phyloP scores from a whole-genome alignment of 1,140 invertebrate genomes.

The Hyles vespertilio region DNA sequence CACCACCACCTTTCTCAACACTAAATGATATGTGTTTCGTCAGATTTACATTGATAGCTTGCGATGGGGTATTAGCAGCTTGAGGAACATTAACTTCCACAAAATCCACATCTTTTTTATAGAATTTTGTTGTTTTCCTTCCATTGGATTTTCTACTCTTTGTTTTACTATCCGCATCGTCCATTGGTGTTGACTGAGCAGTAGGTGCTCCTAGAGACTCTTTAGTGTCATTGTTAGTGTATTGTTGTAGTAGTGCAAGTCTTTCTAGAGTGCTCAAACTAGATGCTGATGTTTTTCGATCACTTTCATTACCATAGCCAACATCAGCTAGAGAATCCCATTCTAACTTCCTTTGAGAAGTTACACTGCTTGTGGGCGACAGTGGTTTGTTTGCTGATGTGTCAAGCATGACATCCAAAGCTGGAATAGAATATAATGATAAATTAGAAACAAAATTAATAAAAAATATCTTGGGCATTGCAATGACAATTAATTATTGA shows the following conservation, averaged over 20 bases:
- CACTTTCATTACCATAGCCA: constrained; percentile 79
- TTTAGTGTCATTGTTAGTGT: constrained; percentile 58
- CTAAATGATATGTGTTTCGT: constrained; percentile 69
- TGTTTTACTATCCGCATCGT: constrained; percentile 37
- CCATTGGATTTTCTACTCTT: constrained; percentile 43
- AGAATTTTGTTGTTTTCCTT: constrained; percentile 52
- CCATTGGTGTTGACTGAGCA: constrained; percentile 67
- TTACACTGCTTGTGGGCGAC: constrained; percentile 80
- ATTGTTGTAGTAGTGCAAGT: constrained; percentile 72
- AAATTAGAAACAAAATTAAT: too few species aligned
- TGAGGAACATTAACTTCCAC: constrained; percentile 57
- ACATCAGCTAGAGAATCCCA: constrained; percentile 88
- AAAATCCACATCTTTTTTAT: constrained; percentile 54
- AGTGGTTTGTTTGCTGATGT: constrained; percentile 54
- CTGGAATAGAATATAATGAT: constrained; percentile 34
- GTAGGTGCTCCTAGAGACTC: constrained; percentile 53
- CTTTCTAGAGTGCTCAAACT: constrained; percentile 78
- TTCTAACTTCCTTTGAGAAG: constrained; percentile 81
- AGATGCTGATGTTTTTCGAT: constrained; percentile 57
- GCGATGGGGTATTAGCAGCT: constrained; percentile 28
- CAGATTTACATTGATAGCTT: constrained; percentile 60
- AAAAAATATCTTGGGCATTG: too few species aligned
- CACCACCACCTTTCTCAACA: constrained; percentile 54
- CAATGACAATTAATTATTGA: too few species aligned
- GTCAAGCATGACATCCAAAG: constrained; percentile 50